phyloP scores from a whole-genome alignment of 2,113 vertebrate species.

The Stigmatopora argus region DNA sequence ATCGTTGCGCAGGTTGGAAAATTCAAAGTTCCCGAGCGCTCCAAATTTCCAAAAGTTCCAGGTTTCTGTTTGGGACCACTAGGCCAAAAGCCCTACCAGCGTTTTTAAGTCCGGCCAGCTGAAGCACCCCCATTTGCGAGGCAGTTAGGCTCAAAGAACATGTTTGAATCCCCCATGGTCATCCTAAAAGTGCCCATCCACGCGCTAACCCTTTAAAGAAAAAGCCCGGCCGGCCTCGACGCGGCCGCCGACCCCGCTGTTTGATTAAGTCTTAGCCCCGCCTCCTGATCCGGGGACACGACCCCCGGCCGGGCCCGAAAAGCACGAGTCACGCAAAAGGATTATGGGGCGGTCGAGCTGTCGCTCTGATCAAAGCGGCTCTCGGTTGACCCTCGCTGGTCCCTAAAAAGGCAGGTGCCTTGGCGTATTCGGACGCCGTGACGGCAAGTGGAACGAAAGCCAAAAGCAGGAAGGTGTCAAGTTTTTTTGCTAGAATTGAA shows the following conservation, averaged over 20 bases:
- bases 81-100: constrained; percentile 31
- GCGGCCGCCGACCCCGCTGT: constrained; percentile 65
- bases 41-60: not conserved
- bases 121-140: constrained; percentile 59
- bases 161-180: constrained; percentile 64
- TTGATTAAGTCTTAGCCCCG: constrained; percentile 86
- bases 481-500: not conserved
- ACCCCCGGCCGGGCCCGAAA: constrained; percentile 78
- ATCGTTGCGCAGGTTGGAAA: not conserved
- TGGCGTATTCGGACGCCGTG: constrained; percentile 64
- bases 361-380: constrained; percentile 81
- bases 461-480: not conserved
- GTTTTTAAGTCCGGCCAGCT: constrained; percentile 28
- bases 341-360: constrained; percentile 87
- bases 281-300: constrained; percentile 79
- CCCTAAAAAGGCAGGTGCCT: constrained; percentile 75
- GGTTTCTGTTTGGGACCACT: constrained; percentile 5
- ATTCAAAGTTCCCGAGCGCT: not conserved
- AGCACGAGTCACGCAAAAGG: constrained; percentile 85
- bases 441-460: constrained; percentile 25
- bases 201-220: constrained; percentile 53
- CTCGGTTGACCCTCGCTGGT: constrained; percentile 71
- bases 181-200: constrained; percentile 60
- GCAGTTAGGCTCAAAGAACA: constrained; percentile 41
- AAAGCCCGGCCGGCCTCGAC: constrained; percentile 59